Conservation (phyloP, 1,140 invertebrate genomes). For the Drosophila biarmipes region DNA sequence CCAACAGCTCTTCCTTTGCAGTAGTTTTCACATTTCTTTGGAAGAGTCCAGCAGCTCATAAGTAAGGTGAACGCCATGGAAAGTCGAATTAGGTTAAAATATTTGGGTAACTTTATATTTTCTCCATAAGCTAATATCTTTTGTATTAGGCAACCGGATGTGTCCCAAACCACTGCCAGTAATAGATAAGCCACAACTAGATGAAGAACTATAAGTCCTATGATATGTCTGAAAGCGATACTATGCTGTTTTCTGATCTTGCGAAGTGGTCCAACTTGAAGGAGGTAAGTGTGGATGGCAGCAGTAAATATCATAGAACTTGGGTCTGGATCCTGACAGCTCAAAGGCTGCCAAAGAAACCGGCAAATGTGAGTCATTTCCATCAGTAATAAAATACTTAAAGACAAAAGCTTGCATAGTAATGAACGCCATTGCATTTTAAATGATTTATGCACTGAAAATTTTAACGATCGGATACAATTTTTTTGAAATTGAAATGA, state of each 20-base stretch:
- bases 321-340: not conserved
- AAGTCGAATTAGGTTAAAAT: not conserved
- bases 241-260: not conserved
- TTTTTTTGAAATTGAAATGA: not conserved
- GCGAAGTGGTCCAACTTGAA: not conserved
- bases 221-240: not conserved
- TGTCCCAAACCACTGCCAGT: not conserved
- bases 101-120: not conserved
- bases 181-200: not conserved
- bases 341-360: not conserved
- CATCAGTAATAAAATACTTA: not conserved
- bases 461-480: not conserved
- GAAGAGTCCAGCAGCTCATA: not conserved
- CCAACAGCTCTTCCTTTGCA: not conserved
- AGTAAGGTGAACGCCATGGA: not conserved
- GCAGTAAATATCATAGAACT: not conserved
- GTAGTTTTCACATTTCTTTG: not conserved
- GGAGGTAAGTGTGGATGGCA: not conserved
- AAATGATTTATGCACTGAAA: not conserved
- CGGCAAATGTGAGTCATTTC: not conserved
- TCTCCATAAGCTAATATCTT: not conserved
- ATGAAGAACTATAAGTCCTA: not conserved
- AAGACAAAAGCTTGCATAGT: not conserved
- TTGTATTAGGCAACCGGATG: not conserved
- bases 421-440: not conserved